Base-by-base conservation (phyloP, 1,140 invertebrate species). In the Philotrypesis tridentata region DNA sequence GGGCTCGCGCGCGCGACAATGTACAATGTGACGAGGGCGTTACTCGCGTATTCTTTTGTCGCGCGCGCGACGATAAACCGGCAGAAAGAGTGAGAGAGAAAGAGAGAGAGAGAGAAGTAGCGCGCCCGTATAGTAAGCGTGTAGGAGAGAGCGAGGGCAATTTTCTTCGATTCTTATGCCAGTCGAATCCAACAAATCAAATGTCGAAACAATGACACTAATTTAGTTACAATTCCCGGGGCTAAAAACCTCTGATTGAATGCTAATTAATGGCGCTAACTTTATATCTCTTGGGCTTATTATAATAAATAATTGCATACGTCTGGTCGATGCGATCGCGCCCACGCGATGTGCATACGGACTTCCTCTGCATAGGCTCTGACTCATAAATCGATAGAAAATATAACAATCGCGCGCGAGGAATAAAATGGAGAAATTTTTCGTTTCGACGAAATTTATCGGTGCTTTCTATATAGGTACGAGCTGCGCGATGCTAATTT, bases 1-100 rank as follows among this genome's bases (percentile, higher is more conserved):
- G 79, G 80, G 83, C 83, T 85, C 81, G 31, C 79, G 83, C 83
- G 84, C 81, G 31, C 79, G 75, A 87, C 84, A 72, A 80, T 80
- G 61, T 80, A 88, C 87, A 89, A 89, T 88, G 87, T 85, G 85
- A 86, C 86, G 87, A 86, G 85, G 88, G 88, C 87, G 88, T 83
- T 70, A 31, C 17, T 85, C 82, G 48, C 48, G 48, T 73, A 84
- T 87, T 88, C 85, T 86, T 87, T 89, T 82, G 82, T 85, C 85
- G 85, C 80, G 48, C 48, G 40, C n/a, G n/a, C n/a, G n/a, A n/a
- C n/a, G n/a, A n/a, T n/a, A n/a, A n/a, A n/a, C n/a, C n/a, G n/a
- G n/a, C n/a, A n/a, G n/a, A n/a, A n/a, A n/a, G n/a, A n/a, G n/a
- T n/a, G n/a, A n/a, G n/a, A n/a, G n/a, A n/a, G n/a, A n/a, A n/a